phyloP scores from a whole-genome alignment of 1,140 invertebrate genomes.

The Ceratosolen fusciceps region DNA sequence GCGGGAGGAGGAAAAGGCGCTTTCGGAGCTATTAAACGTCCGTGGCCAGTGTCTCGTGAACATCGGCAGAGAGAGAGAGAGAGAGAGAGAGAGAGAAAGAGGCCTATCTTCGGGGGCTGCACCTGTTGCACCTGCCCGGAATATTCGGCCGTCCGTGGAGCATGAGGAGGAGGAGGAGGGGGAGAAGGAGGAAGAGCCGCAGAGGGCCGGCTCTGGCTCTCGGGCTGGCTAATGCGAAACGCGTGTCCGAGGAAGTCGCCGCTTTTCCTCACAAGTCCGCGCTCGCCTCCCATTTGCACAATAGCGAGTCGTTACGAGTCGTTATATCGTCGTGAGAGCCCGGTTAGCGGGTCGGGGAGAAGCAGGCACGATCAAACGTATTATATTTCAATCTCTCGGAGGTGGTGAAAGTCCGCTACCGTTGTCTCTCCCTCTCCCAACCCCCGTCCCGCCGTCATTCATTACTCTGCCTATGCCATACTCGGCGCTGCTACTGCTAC shows the following conservation, averaged over 20 bases:
- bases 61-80: too few species aligned
- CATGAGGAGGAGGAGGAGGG: background rate
- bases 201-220: background rate
- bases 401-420: too few species aligned
- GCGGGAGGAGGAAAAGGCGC: conserved; percentile 1
- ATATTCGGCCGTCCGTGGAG: background rate
- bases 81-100: too few species aligned
- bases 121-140: conserved; percentile 35
- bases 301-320: background rate
- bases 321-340: too few species aligned
- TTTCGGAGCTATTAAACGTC: conserved; percentile 33
- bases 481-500: too few species aligned
- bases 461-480: too few species aligned
- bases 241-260: background rate
- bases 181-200: background rate
- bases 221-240: conserved; percentile 5
- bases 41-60: background rate
- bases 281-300: background rate
- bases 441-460: too few species aligned
- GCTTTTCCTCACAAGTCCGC: background rate
- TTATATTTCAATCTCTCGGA: too few species aligned
- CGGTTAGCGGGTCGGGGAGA: too few species aligned
- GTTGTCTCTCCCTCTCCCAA: too few species aligned
- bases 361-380: too few species aligned
- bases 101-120: too few species aligned